A percentile compares a stretch with the other conserved stretches of the same genome.
phyloP scores from a whole-genome alignment of 2,797 vertebrate genomes.

The Enteromius viviparus region DNA sequence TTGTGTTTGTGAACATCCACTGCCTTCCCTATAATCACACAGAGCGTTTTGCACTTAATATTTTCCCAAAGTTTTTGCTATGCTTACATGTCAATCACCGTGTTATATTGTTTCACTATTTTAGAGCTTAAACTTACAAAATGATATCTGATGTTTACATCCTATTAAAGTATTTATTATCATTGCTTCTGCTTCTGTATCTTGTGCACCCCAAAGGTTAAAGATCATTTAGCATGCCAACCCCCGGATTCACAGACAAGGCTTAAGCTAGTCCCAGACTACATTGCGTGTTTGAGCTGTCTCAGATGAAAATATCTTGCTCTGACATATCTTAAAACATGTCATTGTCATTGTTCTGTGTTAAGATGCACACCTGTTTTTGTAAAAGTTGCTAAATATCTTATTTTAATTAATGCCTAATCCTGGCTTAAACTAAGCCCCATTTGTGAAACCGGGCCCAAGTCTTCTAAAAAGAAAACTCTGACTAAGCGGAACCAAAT shows the following conservation, averaged over 20 bases:
- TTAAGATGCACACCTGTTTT: too few species aligned
- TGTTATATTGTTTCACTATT: slow-evolving; percentile 18
- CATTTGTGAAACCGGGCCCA: not conserved
- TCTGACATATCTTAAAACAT: too few species aligned
- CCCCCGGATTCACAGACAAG: too few species aligned
- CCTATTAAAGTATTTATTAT: slow-evolving; percentile 39
- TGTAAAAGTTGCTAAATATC: too few species aligned
- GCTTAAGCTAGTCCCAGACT: too few species aligned
- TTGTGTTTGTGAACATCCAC: slow-evolving; percentile 34
- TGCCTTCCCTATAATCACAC: slow-evolving; percentile 16
- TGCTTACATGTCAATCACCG: slow-evolving; percentile 6
- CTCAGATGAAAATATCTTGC: too few species aligned
- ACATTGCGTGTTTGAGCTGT: too few species aligned
- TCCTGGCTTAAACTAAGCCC: too few species aligned
- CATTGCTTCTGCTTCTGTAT: slow-evolving; percentile 2
- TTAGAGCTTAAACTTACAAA: slow-evolving; percentile 15
- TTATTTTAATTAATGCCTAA: too few species aligned
- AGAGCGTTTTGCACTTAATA: slow-evolving; percentile 46
- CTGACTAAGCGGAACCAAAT: slow-evolving; percentile 20
- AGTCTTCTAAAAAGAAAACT: slow-evolving; percentile 8
- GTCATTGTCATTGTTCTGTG: too few species aligned
- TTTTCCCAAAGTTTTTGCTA: slow-evolving; percentile 40
- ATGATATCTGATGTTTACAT: slow-evolving; percentile 36
- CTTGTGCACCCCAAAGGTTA: not conserved
- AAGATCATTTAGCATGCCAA: not conserved